Conservation (phyloP, 2,797 vertebrate genomes). For the Coregonus sp. region DNA sequence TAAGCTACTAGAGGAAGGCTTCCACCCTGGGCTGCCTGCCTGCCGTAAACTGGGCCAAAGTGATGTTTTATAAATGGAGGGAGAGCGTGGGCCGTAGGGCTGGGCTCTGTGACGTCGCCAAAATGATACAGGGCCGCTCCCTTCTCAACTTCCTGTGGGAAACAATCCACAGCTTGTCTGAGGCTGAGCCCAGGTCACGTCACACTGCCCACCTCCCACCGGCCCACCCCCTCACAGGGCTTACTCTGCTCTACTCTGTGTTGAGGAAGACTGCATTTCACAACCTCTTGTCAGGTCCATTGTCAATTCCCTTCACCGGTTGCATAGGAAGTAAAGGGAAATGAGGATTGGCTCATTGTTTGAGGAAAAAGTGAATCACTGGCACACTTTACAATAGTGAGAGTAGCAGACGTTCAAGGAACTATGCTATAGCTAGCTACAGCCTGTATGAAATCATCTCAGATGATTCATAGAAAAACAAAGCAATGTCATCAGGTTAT, state of each 20-base stretch:
- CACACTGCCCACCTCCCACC: slow-evolving; percentile 28
- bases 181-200: slow-evolving; percentile 44
- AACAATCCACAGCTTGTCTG: slow-evolving; percentile 76
- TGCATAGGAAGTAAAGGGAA: background rate
- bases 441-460: background rate
- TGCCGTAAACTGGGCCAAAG: slow-evolving; percentile 71
- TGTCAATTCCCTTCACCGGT: too few relatives aligned
- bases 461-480: background rate
- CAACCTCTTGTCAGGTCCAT: too few relatives aligned
- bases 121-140: slow-evolving; percentile 74
- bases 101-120: slow-evolving; percentile 73
- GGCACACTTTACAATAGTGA: background rate
- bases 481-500: slow-evolving; percentile 2
- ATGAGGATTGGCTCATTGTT: slow-evolving; percentile 32
- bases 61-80: slow-evolving; percentile 76
- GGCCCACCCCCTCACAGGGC: background rate
- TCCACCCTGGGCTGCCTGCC: slow-evolving; percentile 53
- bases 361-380: slow-evolving; percentile 49
- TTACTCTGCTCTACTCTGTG: background rate
- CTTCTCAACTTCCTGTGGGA: slow-evolving; percentile 77
- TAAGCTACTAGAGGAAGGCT: slow-evolving; percentile 64
- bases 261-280: slow-evolving; percentile 37
- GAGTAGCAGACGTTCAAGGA: background rate
- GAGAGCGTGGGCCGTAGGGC: slow-evolving; percentile 75
- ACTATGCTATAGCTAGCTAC: background rate